Evolutionary conservation across 1,140 invertebrate genomes (phyloP).

Genomic region (Medauroidea extradentata): DNA sequence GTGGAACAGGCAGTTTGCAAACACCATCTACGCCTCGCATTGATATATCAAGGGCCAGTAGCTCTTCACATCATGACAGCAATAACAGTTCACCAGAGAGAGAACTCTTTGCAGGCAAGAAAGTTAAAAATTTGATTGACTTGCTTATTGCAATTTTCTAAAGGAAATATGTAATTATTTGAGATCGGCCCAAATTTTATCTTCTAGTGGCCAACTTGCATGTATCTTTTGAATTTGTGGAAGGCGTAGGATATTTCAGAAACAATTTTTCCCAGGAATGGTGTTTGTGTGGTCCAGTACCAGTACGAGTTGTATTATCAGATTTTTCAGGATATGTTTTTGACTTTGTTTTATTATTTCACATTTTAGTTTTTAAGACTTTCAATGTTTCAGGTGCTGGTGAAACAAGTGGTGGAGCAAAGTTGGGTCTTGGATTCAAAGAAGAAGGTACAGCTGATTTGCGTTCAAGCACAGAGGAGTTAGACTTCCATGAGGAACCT

Average conservation of each 20-base stretch:
- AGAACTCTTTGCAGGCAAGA: conserved; percentile 56
- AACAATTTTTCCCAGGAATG: too few species aligned
- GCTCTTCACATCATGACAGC: conserved; percentile 77
- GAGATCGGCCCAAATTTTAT: too few species aligned
- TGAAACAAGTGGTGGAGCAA: conserved; percentile 22
- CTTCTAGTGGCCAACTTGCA: too few species aligned
- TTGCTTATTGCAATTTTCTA: too few species aligned
- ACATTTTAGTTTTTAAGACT: not conserved
- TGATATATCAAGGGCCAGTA: conserved; percentile 80
- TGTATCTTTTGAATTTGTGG: too few species aligned
- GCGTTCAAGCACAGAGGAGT: conserved; percentile 78
- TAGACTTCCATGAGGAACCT: conserved; percentile 67
- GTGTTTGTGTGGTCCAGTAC: too few species aligned
- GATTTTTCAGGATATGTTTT: too few species aligned
- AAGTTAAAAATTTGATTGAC: too few species aligned
- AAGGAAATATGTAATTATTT: too few species aligned
- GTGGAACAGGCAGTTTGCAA: not conserved
- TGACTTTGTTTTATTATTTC: too few species aligned
- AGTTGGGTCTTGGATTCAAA: conserved; percentile 48
- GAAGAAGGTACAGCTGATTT: conserved; percentile 75
- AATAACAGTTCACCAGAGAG: conserved; percentile 76
- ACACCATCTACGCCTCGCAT: conserved; percentile 73
- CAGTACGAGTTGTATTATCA: too few species aligned
- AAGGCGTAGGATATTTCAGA: too few species aligned
- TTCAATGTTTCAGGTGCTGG: not conserved